phyloP scores from a whole-genome alignment of 2,888 invertebrate genomes.

The Polymixis flavicincta region DNA sequence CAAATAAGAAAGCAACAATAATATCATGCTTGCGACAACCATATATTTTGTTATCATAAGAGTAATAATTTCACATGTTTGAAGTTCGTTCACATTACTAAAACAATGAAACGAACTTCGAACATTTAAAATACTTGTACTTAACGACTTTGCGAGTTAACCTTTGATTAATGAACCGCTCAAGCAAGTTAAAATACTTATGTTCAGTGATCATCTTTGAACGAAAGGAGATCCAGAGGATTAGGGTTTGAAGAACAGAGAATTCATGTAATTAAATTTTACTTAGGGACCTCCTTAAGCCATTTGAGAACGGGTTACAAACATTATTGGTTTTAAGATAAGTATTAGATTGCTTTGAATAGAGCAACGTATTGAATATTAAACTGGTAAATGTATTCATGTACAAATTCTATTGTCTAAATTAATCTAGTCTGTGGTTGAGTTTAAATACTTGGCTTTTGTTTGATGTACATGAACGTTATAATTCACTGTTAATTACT shows the following conservation, averaged over 20 bases:
- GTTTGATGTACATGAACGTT: not conserved
- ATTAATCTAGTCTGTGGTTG: not conserved
- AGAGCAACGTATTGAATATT: not conserved
- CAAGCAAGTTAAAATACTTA: conserved; percentile 40
- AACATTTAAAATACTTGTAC: conserved; percentile 35
- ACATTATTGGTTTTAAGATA: conserved; percentile 10
- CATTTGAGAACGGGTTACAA: not conserved
- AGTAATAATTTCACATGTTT: conserved; percentile 14
- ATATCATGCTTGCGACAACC: too few relatives aligned
- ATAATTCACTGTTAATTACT: not conserved
- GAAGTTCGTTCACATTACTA: conserved; percentile 26
- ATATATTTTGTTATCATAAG: not conserved
- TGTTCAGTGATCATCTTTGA: conserved; percentile 33
- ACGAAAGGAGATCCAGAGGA: conserved; percentile 16
- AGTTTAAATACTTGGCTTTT: not conserved
- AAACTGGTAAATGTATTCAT: not conserved
- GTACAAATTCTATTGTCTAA: not conserved
- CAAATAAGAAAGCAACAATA: too few relatives aligned
- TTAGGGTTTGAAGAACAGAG: conserved; percentile 9
- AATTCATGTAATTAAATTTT: conserved; percentile 46
- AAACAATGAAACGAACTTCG: too few relatives aligned
- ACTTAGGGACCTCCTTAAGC: not conserved
- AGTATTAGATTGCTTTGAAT: conserved; percentile 14
- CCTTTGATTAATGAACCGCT: conserved; percentile 56
- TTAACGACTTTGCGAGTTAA: conserved; percentile 20